phyloP scores from a whole-genome alignment of 2,888 invertebrate genomes.

The Leptinotarsa peninsularis region DNA sequence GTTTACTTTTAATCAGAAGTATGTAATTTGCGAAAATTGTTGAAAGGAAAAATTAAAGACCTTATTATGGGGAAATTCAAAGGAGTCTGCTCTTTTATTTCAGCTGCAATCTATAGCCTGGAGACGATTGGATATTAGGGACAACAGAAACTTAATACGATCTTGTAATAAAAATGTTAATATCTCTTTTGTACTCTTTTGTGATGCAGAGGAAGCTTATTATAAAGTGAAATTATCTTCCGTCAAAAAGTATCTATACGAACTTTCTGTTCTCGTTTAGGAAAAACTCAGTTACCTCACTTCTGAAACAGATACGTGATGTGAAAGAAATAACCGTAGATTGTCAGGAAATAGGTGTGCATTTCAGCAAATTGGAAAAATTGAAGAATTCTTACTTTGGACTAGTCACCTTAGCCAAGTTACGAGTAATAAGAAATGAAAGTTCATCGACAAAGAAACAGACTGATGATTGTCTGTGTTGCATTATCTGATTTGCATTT shows the following conservation, averaged over 20 bases:
- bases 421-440: no score
- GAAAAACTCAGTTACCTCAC: no score
- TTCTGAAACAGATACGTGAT: no score
- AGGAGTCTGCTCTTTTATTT: neutral
- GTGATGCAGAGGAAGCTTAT: slow-evolving; percentile 17
- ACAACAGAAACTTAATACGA: slow-evolving; percentile 5
- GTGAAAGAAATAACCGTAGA: no score
- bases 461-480: neutral
- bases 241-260: neutral
- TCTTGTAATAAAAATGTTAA: slow-evolving; percentile 16
- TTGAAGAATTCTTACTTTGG: neutral
- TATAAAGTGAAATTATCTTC: slow-evolving; percentile 15
- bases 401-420: no score
- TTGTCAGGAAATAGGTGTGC: no score
- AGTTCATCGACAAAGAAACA: neutral
- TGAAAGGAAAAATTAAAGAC: neutral
- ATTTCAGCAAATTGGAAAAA: no score
- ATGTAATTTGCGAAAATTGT: no score
- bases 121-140: slow-evolving; percentile 16
- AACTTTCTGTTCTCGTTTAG: neutral
- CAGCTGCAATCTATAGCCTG: neutral
- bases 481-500: neutral
- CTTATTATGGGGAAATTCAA: neutral
- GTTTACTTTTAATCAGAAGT: neutral
- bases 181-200: slow-evolving; percentile 3